Percentiles rank a stretch among this genome's conserved stretches.
These are phyloP conservation scores for Coenonympha arcania DNA, from an alignment of 2,888 invertebrate species.

Conservation along the genomic window DNA sequence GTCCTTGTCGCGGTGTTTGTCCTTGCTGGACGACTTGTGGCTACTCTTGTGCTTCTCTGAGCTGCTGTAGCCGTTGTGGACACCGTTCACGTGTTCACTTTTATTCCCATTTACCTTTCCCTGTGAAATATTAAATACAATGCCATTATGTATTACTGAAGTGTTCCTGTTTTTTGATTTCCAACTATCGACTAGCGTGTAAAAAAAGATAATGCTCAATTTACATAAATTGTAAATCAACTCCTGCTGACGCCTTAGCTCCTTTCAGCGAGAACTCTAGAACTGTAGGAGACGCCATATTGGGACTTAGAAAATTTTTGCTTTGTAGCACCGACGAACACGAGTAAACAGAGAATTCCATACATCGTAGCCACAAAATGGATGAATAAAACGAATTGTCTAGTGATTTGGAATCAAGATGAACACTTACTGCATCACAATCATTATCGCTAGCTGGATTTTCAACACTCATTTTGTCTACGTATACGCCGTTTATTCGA, in stretches of 20 bases:
- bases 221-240: slow-evolving; percentile 14
- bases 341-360: slow-evolving; percentile 59
- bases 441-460: slow-evolving; percentile 75
- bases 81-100: slow-evolving; percentile 81
- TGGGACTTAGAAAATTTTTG: slow-evolving; percentile 83
- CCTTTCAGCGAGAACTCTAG: slow-evolving; percentile 72
- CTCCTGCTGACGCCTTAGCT: slow-evolving; percentile 56
- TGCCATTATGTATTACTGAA: background rate
- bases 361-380: slow-evolving; percentile 25
- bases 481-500: slow-evolving; percentile 60
- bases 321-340: slow-evolving; percentile 62
- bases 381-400: slow-evolving; percentile 28
- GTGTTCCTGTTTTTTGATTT: background rate
- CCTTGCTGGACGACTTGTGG: slow-evolving; percentile 80
- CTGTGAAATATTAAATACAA: slow-evolving; percentile 40
- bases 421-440: slow-evolving; percentile 75
- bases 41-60: slow-evolving; percentile 74
- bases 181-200: background rate
- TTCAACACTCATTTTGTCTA: slow-evolving; percentile 79
- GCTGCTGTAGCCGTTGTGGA: slow-evolving; percentile 82
- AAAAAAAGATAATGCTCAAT: background rate
- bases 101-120: slow-evolving; percentile 72
- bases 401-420: slow-evolving; percentile 36
- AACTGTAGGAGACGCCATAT: slow-evolving; percentile 89
- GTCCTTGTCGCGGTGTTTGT: slow-evolving; percentile 80